These are phyloP conservation scores for Liasis olivaceus DNA, from an alignment of 2,797 vertebrate species.

Conservation along the genomic window DNA sequence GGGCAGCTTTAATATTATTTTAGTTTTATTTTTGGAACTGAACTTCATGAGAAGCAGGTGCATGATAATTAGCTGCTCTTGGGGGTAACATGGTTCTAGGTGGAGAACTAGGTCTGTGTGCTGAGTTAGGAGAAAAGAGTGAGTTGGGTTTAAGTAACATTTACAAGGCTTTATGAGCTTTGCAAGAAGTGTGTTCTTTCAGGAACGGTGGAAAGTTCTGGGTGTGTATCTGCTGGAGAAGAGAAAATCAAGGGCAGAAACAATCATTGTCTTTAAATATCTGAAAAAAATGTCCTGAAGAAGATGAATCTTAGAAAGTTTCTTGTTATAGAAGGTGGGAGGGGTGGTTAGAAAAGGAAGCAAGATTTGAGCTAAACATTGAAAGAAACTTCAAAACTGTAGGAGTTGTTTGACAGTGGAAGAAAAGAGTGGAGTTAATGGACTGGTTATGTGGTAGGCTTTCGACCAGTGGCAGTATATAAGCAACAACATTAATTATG, in stretches of 20 bases:
- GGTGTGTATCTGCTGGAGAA: neutral
- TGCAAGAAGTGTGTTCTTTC: too few relatives aligned
- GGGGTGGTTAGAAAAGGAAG: neutral
- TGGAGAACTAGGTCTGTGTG: neutral
- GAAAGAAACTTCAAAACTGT: neutral
- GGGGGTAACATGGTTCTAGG: neutral
- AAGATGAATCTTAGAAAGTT: neutral
- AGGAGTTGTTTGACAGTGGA: neutral
- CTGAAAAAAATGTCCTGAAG: neutral
- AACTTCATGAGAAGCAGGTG: neutral
- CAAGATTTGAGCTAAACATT: neutral
- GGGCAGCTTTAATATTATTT: neutral
- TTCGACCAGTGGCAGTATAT: neutral
- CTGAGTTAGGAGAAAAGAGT: too few relatives aligned
- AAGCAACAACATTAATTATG: neutral
- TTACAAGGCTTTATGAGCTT: too few relatives aligned
- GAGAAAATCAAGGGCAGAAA: neutral
- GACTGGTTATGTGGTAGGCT: neutral
- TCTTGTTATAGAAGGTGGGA: neutral
- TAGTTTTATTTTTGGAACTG: neutral
- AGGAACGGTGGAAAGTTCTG: neutral
- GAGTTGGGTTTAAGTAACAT: too few relatives aligned
- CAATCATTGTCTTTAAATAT: neutral
- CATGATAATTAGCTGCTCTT: neutral
- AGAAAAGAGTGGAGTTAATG: neutral